These are phyloP conservation scores for Heterochromis multidens DNA, from an alignment of 2,113 vertebrate species.

Conservation along the genomic window DNA sequence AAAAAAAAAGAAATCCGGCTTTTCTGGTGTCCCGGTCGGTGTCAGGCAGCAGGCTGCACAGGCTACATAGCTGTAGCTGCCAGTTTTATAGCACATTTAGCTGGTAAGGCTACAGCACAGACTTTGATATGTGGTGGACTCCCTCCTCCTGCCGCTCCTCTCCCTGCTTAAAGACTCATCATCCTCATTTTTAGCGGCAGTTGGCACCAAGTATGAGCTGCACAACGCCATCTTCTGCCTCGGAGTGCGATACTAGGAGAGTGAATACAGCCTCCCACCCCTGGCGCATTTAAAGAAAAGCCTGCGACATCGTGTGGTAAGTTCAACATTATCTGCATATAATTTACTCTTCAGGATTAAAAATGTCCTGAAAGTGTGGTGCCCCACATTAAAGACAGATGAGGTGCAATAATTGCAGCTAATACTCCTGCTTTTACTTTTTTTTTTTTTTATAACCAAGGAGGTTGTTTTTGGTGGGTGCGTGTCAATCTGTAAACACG, in stretches of 20 bases:
- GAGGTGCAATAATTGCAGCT: not conserved
- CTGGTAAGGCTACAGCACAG: not conserved
- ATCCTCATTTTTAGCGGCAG: not conserved
- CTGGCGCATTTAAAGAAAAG: not conserved
- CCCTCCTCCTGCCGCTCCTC: not conserved
- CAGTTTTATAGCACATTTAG: not conserved
- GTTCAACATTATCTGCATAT: not conserved
- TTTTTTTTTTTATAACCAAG: not conserved
- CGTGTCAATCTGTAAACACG: not conserved
- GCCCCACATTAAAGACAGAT: not conserved
- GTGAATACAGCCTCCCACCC: not conserved
- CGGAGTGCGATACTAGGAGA: not conserved
- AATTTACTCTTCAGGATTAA: not conserved
- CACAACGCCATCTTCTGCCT: constrained; percentile 4
- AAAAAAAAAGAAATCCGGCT: not conserved
- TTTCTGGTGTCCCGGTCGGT: not conserved
- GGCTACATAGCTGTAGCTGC: not conserved
- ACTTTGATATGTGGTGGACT: not conserved
- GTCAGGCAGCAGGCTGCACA: not conserved
- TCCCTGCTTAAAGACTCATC: not conserved
- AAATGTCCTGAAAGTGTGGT: not conserved
- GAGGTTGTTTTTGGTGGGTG: fast-evolving
- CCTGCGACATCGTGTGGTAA: not conserved
- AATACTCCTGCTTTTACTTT: not conserved
- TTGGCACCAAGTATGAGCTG: fast-evolving